Base-by-base conservation (phyloP, 2,888 invertebrate species). In the Ectemnius continuus region DNA sequence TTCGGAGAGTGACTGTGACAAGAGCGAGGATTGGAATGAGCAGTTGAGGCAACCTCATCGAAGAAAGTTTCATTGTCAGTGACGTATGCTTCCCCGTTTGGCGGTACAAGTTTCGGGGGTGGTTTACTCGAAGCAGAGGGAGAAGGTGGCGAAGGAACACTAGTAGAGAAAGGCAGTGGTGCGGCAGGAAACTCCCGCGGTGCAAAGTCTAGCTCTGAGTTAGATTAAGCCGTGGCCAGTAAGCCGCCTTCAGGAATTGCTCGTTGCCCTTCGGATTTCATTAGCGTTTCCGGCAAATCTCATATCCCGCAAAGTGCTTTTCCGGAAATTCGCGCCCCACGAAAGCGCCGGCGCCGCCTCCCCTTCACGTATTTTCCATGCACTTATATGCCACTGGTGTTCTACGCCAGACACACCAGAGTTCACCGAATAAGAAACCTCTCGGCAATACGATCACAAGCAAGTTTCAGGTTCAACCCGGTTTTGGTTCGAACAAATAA, bases 211-310 rank as follows among this genome's bases (percentile, higher is more conserved):
- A 84, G 75, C 80, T 84, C 75, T 73, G 87, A 89, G 88, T 89
- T 89, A 87, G 88, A 88, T 89, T 88, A 88, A 89, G 86, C 86
- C 85, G 81, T 85, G 87, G 84, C 85, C 88, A 88, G 88, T 87
- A 88, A 89, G 87, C 88, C 86, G 87, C 87, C 87, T 89, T 86
- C 86, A 86, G 87, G 87, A 88, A 88, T 88, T 88, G 87, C 87
- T 86, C 85, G 84, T 85, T 84, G 83, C 86, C 85, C 85, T 88
- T 88, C 87, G 86, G 85, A 89, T 89, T 89, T 89, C 88, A 89
- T 89, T 88, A 88, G 86, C 84, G 86, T 85, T 85, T 84, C 84
- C 83, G 81, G 84, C 84, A 79, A 85, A 86, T 85, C 87, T 85
- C 83, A 82, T 83, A 83, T 82, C 78, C 85, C 80, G 80, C 84